Evolutionary conservation across 2,113 vertebrate genomes (phyloP).

Genomic region (Ceyx melanurus): DNA sequence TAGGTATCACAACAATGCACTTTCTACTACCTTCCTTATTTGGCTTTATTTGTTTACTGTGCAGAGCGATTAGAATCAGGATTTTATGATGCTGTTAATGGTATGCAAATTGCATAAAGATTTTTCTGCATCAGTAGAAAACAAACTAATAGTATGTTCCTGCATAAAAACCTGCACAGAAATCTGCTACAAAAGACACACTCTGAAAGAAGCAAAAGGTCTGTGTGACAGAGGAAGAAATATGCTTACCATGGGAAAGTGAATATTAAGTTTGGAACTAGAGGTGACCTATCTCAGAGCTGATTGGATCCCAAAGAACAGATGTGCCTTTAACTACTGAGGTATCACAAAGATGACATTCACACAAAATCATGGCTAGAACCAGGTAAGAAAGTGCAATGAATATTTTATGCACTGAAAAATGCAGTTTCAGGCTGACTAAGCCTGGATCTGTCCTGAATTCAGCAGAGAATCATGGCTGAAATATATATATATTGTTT

Average conservation of each 20-base stretch:
- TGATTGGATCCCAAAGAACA: not conserved
- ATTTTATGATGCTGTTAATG: slow-evolving; percentile 30
- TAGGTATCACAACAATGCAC: not conserved
- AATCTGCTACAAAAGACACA: not conserved
- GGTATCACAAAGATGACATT: accelerated
- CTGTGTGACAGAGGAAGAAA: slow-evolving; percentile 6
- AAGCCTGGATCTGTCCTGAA: not conserved
- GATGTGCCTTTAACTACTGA: not conserved
- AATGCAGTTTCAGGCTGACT: not conserved
- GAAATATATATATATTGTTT: not conserved
- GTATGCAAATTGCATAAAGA: slow-evolving; percentile 5
- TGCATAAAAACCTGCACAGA: slow-evolving; percentile 47
- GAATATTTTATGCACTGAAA: not conserved
- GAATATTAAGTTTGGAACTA: not conserved
- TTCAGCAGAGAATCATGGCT: not conserved
- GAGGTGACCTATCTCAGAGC: not conserved
- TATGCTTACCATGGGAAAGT: not conserved
- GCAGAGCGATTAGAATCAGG: slow-evolving; percentile 6
- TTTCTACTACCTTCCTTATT: not conserved
- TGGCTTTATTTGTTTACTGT: slow-evolving; percentile 34
- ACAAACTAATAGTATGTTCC: not conserved
- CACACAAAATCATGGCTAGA: not conserved
- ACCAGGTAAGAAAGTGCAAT: not conserved
- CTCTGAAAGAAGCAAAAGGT: not conserved
- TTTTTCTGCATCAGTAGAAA: slow-evolving; percentile 31